Base-by-base conservation (phyloP, 2,113 vertebrate species). In the Trematomus loennbergii region DNA sequence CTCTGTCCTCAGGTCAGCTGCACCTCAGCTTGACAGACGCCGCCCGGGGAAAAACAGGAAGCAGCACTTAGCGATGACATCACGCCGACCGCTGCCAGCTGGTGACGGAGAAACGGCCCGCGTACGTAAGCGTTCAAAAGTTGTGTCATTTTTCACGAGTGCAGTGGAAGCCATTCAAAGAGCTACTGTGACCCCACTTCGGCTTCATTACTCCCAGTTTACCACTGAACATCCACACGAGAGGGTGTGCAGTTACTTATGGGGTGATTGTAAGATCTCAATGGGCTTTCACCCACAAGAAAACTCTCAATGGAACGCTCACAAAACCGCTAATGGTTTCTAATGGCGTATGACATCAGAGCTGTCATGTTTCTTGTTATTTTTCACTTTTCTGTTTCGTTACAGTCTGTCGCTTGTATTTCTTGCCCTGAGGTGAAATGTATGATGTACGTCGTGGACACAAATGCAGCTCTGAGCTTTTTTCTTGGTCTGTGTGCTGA, bases 191-290 rank as follows among this genome's bases (percentile, higher is more conserved):
- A 78, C 67, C 69, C 82, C 64, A 81, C 62, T 82, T 88, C 17
- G 79, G 69, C 75, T 72, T 75, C 82, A 80, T 64, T 63, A 45
- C 79, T 84, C 78, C 76, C 67, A 78, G 22, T 85, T 85, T 82
- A 79, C 85, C 84, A 60, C 81, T 69, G 87, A 88, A 78, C 75
- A 83, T 84, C 58, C 64, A 70, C 75, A 57, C 85, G 65, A 80
- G 71, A 87, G 82, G 63, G 83, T 79, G 73, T n/a, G 40, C 77
- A 76, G 78, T 88, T 86, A 86, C 78, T 78, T 82, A 88, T 88
- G 89, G 84, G 84, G 81, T 91, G 90, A 92, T 76, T 78, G 90
- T 83, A 68, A 79, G 81, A 91, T 88, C 89, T 87, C 84, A 85
- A 75, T 83, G 72, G 78, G 85, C 69, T 88, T 85, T 78, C 67